Base-by-base conservation (phyloP, 2,888 invertebrate genomes). In the Orthosia gothica region DNA sequence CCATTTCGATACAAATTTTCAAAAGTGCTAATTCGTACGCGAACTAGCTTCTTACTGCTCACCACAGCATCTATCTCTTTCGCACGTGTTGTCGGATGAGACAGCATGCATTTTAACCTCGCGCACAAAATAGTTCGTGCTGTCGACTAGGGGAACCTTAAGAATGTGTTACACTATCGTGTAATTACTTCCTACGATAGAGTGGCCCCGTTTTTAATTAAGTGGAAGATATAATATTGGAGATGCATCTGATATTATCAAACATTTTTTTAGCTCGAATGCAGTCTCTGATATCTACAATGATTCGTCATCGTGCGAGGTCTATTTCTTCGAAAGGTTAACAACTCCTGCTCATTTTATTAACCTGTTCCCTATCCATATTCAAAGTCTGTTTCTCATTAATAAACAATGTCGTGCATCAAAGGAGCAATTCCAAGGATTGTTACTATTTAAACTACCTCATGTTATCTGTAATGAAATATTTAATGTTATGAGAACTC, bases 371-470 rank as follows among this genome's bases (percentile, higher is more conserved):
- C 91, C 92, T 91, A 90, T 87, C 76, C 85, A 84, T 87, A 88
- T 89, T 92, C 90, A 92, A 92, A 91, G 91, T 83, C 78, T 89
- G 91, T 89, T 90, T 75, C 87, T 89, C 92, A 92, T 94, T 92
- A 92, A 92, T 93, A 92, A 92, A 93, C 92, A 94, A 91, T 92
- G 90, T 89, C 85, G 87, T 90, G 89, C 93, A 93, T 95, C 92
- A 94, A 95, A 94, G 92, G 84, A 83, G 76, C 80, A 76, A 89
- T 93, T 93, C 92, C 87, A 80, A 88, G 91, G 88, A 93, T 86
- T 86, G 79, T 90, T 91, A 89, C 87, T 88, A 85, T 87, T 87
- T 85, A 85, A 87, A 82, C 75, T 79, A 55, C 75, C 81, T 82
- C 73, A 79, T 82, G 79, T 81, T 73, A 78, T 80, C 72, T 79